These are phyloP conservation scores for Notamacropus eugenii DNA, from an alignment of 2,797 vertebrate species.

Conservation along the genomic window DNA sequence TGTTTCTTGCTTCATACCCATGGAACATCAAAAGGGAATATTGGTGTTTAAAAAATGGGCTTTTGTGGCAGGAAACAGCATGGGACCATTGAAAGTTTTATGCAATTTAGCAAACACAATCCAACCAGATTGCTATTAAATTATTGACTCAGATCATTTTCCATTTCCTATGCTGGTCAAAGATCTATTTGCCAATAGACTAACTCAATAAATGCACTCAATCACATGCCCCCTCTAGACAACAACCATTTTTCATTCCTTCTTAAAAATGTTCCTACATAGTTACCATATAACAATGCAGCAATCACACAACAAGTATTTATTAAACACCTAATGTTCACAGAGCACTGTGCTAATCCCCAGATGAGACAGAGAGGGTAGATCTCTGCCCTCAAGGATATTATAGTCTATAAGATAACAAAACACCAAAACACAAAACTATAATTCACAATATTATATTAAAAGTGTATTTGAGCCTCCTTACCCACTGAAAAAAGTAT, in stretches of 20 bases:
- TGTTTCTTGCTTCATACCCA: not conserved
- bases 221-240: not conserved
- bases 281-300: not conserved
- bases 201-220: not conserved
- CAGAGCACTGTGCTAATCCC: not conserved
- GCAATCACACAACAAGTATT: not conserved
- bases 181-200: not conserved
- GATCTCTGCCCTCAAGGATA: not conserved
- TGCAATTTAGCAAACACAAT: not conserved
- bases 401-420: not conserved
- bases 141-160: too few species aligned
- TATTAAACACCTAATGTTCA: not conserved
- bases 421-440: not conserved
- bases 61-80: not conserved
- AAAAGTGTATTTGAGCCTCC: not conserved
- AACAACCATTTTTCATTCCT: not conserved
- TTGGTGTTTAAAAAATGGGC: not conserved
- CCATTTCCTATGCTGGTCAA: not conserved
- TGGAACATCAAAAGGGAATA: not conserved
- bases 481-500: not conserved
- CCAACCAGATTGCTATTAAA: too few species aligned
- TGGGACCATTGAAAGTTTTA: not conserved
- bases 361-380: not conserved
- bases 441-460: not conserved
- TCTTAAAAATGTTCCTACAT: not conserved